Percentiles rank a stretch among this genome's conserved stretches.
Evolutionary conservation across 2,888 invertebrate genomes (phyloP).

Genomic region (Drosophila lutescens): DNA sequence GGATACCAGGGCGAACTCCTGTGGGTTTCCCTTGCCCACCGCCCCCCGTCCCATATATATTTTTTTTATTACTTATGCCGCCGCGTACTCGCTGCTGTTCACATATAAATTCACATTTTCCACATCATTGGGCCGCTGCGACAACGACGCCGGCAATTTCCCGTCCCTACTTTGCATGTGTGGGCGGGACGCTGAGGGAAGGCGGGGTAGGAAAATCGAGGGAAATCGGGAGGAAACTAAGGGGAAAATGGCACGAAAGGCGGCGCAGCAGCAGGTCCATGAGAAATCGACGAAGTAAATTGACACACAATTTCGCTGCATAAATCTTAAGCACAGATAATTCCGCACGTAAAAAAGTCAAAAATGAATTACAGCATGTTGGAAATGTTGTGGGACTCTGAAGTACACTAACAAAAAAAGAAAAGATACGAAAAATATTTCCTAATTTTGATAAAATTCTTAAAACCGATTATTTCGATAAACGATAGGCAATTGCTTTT

Average conservation of each 20-base stretch:
- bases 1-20: constrained; percentile 38
- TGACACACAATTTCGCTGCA: constrained; percentile 67
- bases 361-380: constrained; percentile 56
- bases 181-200: constrained; percentile 4
- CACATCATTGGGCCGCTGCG: constrained; percentile 70
- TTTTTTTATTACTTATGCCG: constrained; percentile 72
- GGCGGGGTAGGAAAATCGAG: not conserved
- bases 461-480: too few species aligned
- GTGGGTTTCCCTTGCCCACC: constrained; percentile 9
- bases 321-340: constrained; percentile 66
- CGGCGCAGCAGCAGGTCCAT: constrained; percentile 24
- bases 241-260: constrained; percentile 26
- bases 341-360: constrained; percentile 71
- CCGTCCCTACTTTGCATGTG: constrained; percentile 63
- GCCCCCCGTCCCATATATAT: not conserved
- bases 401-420: constrained; percentile 9
- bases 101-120: constrained; percentile 78
- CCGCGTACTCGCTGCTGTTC: constrained; percentile 55
- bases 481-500: too few species aligned
- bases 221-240: not conserved
- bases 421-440: not conserved
- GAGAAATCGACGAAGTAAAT: constrained; percentile 54
- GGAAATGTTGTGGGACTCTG: constrained; percentile 2
- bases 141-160: constrained; percentile 53
- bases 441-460: not conserved